phyloP scores from a whole-genome alignment of 2,797 vertebrate species.

The Muscicapa striata region DNA sequence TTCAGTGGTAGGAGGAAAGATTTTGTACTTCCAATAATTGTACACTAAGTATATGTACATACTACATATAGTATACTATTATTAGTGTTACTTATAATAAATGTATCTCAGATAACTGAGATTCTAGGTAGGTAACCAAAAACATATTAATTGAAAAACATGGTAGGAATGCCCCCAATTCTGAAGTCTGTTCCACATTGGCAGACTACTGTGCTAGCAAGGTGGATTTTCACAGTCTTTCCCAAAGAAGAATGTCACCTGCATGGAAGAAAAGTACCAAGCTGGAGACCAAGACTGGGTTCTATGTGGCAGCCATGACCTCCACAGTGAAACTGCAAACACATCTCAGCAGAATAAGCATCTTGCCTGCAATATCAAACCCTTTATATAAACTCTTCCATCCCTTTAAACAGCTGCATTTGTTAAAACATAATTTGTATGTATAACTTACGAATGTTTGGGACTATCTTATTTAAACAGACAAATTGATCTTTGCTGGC shows the following conservation, averaged over 20 bases:
- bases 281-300: not conserved
- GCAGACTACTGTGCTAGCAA: not conserved
- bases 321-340: not conserved
- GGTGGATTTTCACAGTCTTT: not conserved
- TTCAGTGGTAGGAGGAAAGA: not conserved
- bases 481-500: not conserved
- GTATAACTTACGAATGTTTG: not conserved
- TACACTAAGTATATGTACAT: not conserved
- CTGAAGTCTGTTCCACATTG: not conserved
- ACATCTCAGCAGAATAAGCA: not conserved
- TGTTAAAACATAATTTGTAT: not conserved
- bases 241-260: not conserved
- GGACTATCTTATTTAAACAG: not conserved
- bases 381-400: not conserved
- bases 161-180: not conserved
- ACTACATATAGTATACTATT: not conserved
- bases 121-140: not conserved
- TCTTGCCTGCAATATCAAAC: not conserved
- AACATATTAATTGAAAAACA: not conserved
- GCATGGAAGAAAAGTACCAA: not conserved
- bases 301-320: not conserved
- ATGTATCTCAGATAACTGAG: not conserved
- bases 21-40: not conserved
- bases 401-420: not conserved
- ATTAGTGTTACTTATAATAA: not conserved